A percentile compares a stretch with the other conserved stretches of the same genome.
Conservation (phyloP, 1,140 invertebrate genomes). For the Parasteatoda tepidariorum region DNA sequence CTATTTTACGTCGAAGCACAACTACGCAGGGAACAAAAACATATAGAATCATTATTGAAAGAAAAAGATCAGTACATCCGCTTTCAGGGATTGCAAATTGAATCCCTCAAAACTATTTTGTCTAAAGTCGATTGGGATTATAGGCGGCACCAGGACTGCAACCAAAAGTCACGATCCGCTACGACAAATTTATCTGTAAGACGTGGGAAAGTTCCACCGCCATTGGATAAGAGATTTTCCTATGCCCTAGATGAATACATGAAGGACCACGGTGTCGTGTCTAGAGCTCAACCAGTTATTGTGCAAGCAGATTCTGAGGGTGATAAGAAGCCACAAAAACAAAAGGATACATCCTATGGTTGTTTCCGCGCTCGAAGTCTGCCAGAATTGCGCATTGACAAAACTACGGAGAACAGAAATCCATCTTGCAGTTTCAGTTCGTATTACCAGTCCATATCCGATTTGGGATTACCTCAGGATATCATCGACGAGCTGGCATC, state of each 20-base stretch:
- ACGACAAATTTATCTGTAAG: conserved; percentile 18
- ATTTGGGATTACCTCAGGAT: not conserved
- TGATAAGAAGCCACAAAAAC: not conserved
- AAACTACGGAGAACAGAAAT: not conserved
- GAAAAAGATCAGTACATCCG: conserved; percentile 52
- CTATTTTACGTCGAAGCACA: conserved; percentile 44
- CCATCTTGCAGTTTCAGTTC: not conserved
- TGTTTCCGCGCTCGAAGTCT: conserved; percentile 19
- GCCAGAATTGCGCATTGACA: conserved; percentile 16
- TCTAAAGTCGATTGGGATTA: conserved; percentile 8
- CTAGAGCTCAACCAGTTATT: conserved; percentile 31
- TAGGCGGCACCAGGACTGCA: not conserved
- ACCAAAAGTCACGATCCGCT: not conserved
- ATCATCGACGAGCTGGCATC: conserved; percentile 36
- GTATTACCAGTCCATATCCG: not conserved
- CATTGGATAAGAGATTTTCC: conserved; percentile 17
- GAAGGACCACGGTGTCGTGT: conserved; percentile 32
- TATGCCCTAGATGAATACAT: conserved; percentile 40
- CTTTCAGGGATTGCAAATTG: conserved; percentile 38
- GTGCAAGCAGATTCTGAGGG: not conserved
- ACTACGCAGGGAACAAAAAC: conserved; percentile 44
- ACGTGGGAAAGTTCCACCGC: not conserved
- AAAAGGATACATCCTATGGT: not conserved
- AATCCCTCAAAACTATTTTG: conserved; percentile 21
- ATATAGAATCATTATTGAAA: conserved; percentile 30